Conservation (phyloP, 2,797 vertebrate genomes). For the Sebastes hubbsi region DNA sequence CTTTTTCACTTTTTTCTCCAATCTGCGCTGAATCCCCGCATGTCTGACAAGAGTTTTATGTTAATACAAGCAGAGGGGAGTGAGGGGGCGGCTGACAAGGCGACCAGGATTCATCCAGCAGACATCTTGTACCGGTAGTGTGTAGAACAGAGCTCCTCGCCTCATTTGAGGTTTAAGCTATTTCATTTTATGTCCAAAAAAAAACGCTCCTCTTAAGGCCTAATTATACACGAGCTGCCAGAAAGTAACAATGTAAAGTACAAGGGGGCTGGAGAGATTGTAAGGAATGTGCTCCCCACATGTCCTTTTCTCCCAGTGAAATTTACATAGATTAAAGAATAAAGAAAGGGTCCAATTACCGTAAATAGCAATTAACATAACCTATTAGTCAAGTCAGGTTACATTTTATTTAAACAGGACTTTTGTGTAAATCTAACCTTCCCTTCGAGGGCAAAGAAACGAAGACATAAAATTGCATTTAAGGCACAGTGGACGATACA, state of each 20-base stretch:
- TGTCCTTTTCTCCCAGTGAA: conserved; percentile 6
- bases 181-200: conserved; percentile 59
- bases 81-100: conserved; percentile 37
- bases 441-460: neutral
- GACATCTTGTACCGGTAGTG: conserved; percentile 54
- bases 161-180: conserved; percentile 62
- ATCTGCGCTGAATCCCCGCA: conserved; percentile 55
- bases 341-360: conserved; percentile 28
- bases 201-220: conserved; percentile 52
- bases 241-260: conserved; percentile 50
- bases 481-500: neutral
- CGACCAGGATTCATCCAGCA: conserved; percentile 47
- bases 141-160: conserved; percentile 63
- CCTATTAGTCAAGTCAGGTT: conserved; percentile 29
- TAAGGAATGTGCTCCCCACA: neutral
- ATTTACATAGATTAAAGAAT: conserved; percentile 41
- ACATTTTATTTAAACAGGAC: conserved; percentile 15
- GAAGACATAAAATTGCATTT: neutral
- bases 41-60: conserved; percentile 73
- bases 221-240: conserved; percentile 69
- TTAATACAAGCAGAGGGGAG: conserved; percentile 58
- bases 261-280: conserved; percentile 47
- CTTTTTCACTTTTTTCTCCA: conserved; percentile 17
- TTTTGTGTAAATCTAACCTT: conserved; percentile 2
- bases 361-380: conserved; percentile 46